Conservation (phyloP, 2,888 invertebrate genomes). For the Lochmaea crataegi region DNA sequence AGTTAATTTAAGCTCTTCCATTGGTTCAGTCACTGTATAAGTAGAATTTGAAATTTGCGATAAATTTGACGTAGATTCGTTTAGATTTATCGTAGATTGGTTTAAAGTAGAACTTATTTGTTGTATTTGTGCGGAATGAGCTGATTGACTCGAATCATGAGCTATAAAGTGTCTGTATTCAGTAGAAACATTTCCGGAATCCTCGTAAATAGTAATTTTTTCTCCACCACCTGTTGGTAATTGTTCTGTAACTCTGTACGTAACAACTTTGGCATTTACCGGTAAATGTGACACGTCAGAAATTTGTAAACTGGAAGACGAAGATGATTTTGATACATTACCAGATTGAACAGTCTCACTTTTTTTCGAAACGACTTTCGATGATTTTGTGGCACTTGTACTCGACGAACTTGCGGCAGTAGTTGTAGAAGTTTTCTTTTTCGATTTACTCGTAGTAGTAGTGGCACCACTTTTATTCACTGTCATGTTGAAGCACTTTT, state of each 20-base stretch:
- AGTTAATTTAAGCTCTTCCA: conserved; percentile 59
- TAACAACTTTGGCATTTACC: conserved; percentile 56
- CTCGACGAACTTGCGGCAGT: conserved; percentile 40
- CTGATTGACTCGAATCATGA: conserved; percentile 53
- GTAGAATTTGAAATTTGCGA: conserved; percentile 59
- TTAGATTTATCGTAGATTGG: conserved; percentile 58
- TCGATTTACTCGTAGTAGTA: conserved; percentile 49
- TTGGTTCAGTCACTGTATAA: conserved; percentile 64
- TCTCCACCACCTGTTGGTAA: conserved; percentile 62
- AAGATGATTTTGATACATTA: conserved; percentile 59
- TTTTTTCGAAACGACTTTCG: conserved; percentile 49
- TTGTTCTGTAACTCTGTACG: conserved; percentile 62
- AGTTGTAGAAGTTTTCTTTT: conserved; percentile 52
- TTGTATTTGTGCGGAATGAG: conserved; percentile 56
- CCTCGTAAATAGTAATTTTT: conserved; percentile 62
- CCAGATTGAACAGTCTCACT: conserved; percentile 47
- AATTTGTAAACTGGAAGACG: conserved; percentile 62
- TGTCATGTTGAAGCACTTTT: conserved; percentile 53
- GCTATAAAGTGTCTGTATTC: conserved; percentile 62
- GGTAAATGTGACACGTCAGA: conserved; percentile 63
- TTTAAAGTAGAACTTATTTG: conserved; percentile 63
- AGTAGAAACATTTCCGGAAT: conserved; percentile 59
- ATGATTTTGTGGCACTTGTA: conserved; percentile 50
- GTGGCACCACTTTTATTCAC: conserved; percentile 57
- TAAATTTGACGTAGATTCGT: conserved; percentile 60